Base-by-base conservation (phyloP, 2,888 invertebrate species). In the Meghimatium bilineatum region DNA sequence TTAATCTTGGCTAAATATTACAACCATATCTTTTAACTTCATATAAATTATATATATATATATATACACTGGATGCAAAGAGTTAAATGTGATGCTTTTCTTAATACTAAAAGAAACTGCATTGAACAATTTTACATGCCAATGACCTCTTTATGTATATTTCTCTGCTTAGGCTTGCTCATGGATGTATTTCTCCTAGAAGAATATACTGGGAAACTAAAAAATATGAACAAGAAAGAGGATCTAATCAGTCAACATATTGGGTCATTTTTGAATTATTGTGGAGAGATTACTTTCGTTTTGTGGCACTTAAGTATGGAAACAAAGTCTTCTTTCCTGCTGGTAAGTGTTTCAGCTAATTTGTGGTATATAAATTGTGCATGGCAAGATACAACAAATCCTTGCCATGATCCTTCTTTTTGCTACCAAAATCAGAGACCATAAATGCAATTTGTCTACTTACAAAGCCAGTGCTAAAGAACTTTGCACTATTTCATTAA, bases 241-340 rank as follows among this genome's bases (percentile, higher is more conserved):
- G 87, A 10, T 86, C 89, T 26, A 91, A 91, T 82, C 89, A 92
- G 85, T 92, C 92, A n/a, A 92, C 91, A 32, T 91, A 92, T 86
- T 92, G 91, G 91, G 91, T 92, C 60, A 90, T 91, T 80, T 92
- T 92, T 88, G 91, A 92, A 83, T 87, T 92, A 14, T 66, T 92
- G 29, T 92, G 92, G 92, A 85, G 92, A 78, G 91, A 92, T 80
- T 92, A 92, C 80, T 92, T 92, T 80, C 87, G 91, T 86, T 92
- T 86, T 89, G 91, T 91, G 12, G 90, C 90, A 12, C 32, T 91
- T 56, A 91, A 92, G 82, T 92, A 90, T 88, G 92, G 91, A 34
- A 90, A 89, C 80, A 87, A 85, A 83, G 82, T 92, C 12, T 92
- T 92, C 86, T 85, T 44, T 36, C 49, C 84, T n/a, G 77, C 82